Evolutionary conservation across 53 echinoderm and acorn worm genomes (phyloP).

Genomic region (Holothuria leucospilota): DNA sequence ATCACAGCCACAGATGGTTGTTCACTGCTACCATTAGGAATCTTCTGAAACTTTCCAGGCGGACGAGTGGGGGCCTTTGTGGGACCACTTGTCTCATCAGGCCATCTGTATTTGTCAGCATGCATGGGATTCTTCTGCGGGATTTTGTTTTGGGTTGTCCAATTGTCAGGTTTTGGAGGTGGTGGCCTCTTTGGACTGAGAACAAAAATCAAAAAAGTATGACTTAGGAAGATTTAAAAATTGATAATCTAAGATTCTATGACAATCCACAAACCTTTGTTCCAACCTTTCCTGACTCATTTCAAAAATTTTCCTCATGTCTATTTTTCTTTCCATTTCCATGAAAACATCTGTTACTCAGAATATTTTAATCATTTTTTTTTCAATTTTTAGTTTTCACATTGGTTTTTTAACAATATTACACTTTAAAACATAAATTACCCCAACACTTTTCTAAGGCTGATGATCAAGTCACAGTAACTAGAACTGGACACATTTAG

Average conservation of each 20-base stretch:
- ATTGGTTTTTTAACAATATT: too few species aligned
- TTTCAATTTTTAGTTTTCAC: too few species aligned
- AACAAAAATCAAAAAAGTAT: background rate
- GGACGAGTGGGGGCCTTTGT: background rate
- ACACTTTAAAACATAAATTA: too few species aligned
- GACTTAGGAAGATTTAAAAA: background rate
- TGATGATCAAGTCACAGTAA: too few species aligned
- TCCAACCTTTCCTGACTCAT: too few species aligned
- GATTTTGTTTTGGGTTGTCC: background rate
- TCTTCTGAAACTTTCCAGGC: background rate
- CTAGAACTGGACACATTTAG: too few species aligned
- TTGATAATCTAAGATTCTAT: background rate
- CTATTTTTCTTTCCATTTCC: too few species aligned
- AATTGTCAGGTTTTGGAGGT: constrained; percentile 10
- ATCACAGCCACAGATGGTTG: constrained; percentile 11
- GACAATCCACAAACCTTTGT: background rate
- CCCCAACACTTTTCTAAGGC: too few species aligned
- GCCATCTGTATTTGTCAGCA: background rate
- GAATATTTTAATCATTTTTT: too few species aligned
- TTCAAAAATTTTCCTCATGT: too few species aligned
- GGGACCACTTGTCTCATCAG: background rate
- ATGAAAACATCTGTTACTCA: too few species aligned
- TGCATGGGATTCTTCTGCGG: background rate
- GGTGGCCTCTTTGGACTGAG: constrained; percentile 18
- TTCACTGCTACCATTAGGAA: background rate